Percentiles rank a stretch among this genome's conserved stretches.
phyloP scores from a whole-genome alignment of 2,113 vertebrate genomes.

The Entomyzon cyanotis region DNA sequence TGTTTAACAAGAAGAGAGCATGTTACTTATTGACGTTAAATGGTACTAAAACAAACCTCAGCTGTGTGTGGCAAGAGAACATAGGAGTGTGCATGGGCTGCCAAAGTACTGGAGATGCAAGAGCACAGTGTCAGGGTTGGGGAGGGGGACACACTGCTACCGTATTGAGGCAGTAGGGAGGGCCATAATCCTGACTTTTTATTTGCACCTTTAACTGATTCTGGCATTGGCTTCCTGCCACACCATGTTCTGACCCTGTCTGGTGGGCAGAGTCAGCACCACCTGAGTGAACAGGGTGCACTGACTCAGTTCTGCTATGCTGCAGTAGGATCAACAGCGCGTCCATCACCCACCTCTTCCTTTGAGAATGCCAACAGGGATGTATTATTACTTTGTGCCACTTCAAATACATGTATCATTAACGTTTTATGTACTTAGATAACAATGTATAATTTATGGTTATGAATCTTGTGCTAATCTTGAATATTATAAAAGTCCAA shows the following conservation, averaged over 20 bases:
- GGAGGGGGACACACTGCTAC: neutral
- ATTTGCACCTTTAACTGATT: conserved; percentile 50
- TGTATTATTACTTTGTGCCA: conserved; percentile 66
- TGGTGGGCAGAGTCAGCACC: conserved; percentile 11
- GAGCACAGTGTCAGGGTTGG: conserved; percentile 18
- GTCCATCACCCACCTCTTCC: conserved; percentile 10
- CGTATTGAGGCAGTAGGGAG: neutral
- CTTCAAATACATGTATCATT: conserved; percentile 72
- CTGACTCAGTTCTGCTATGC: neutral
- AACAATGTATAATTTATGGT: conserved; percentile 84
- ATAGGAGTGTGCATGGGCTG: conserved; percentile 30
- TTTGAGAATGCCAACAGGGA: conserved; percentile 55
- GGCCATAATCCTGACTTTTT: conserved; percentile 21
- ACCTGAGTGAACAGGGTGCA: neutral
- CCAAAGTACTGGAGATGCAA: conserved; percentile 17
- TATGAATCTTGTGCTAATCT: conserved; percentile 81
- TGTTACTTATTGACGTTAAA: conserved; percentile 44
- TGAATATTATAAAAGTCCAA: conserved; percentile 80
- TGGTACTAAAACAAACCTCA: conserved; percentile 50
- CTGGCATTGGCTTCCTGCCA: conserved; percentile 24
- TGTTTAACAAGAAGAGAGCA: conserved; percentile 49
- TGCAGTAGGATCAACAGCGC: neutral
- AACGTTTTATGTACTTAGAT: conserved; percentile 79
- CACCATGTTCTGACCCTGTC: neutral
- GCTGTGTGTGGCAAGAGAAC: conserved; percentile 12